A percentile compares a stretch with the other conserved stretches of the same genome.
phyloP scores from a whole-genome alignment of 2,113 vertebrate genomes.

The Epinephelus cyanopodus region DNA sequence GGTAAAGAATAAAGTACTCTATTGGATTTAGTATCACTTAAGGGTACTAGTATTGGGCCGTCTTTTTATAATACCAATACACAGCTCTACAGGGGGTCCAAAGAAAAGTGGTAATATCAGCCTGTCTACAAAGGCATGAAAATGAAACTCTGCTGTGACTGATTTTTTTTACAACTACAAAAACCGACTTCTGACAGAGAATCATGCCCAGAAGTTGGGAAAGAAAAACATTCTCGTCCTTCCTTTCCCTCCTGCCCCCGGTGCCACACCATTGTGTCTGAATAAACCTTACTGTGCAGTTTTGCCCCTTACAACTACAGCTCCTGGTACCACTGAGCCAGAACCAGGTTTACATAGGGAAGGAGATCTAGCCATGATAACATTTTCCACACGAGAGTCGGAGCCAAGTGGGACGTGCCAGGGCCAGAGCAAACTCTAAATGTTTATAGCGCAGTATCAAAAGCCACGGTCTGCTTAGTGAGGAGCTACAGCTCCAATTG shows the following conservation, averaged over 20 bases:
- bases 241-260: constrained; percentile 26
- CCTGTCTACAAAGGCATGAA: not conserved
- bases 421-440: constrained; percentile 50
- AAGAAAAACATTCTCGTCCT: constrained; percentile 35
- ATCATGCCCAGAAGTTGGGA: constrained; percentile 8
- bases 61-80: no score
- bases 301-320: constrained; percentile 43
- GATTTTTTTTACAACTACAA: not conserved
- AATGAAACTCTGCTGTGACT: not conserved
- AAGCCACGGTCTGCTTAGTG: constrained; percentile 32
- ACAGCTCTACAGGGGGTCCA: no score
- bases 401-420: constrained; percentile 39
- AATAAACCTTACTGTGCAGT: constrained; percentile 44
- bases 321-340: constrained; percentile 41
- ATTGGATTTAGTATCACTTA: no score
- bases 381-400: constrained; percentile 51
- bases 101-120: not conserved
- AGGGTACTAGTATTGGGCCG: no score
- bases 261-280: constrained; percentile 44
- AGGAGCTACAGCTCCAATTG: constrained; percentile 37
- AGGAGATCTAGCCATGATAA: constrained; percentile 52
- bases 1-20: no score
- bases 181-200: not conserved
- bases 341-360: constrained; percentile 41
- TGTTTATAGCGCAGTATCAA: constrained; percentile 57